Conservation (phyloP, 2,797 vertebrate genomes). For the Notoglanidium macrostoma region DNA sequence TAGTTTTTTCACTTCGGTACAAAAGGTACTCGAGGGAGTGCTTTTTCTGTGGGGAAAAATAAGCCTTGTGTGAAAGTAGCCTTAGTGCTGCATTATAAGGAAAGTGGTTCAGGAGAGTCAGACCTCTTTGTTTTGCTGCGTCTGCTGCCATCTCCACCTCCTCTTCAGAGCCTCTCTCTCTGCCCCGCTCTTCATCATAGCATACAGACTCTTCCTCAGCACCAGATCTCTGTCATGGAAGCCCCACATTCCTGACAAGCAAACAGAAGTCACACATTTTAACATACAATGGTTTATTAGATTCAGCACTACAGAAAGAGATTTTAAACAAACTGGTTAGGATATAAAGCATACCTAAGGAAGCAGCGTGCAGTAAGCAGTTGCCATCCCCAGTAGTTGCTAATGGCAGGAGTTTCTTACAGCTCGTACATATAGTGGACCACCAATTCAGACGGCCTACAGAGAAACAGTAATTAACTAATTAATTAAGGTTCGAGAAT, state of each 20-base stretch:
- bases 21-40: neutral
- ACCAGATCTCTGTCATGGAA: slow-evolving; percentile 98
- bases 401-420: slow-evolving; percentile 95
- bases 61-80: neutral
- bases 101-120: slow-evolving; percentile 43
- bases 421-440: slow-evolving; percentile 95
- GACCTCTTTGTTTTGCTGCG: slow-evolving; percentile 99
- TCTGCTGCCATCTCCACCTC: slow-evolving; percentile 98
- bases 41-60: neutral
- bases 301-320: neutral
- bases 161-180: slow-evolving; percentile 95
- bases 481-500: neutral
- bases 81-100: neutral
- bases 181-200: slow-evolving; percentile 95
- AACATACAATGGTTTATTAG: neutral
- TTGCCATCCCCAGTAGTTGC: slow-evolving; percentile 98
- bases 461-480: slow-evolving; percentile 45
- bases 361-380: slow-evolving; percentile 96
- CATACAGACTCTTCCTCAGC: slow-evolving; percentile 93
- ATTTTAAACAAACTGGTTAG: neutral
- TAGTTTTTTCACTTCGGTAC: neutral
- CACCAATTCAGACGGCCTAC: slow-evolving; percentile 98
- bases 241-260: slow-evolving; percentile 92
- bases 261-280: slow-evolving; percentile 3
- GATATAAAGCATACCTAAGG: slow-evolving; percentile 82